Evolutionary conservation across 2,888 invertebrate species (phyloP).

Genomic region (Acronicta psi): DNA sequence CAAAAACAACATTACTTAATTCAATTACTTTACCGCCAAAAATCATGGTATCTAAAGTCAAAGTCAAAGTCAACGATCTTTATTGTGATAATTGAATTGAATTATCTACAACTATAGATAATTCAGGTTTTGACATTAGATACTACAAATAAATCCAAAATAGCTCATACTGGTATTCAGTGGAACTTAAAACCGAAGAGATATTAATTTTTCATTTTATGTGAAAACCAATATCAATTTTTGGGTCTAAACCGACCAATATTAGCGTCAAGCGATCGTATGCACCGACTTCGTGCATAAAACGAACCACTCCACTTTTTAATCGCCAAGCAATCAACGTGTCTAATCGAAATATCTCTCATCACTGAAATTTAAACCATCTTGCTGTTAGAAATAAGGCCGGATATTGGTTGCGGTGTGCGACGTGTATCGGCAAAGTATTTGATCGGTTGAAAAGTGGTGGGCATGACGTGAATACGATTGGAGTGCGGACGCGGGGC

Average conservation of each 20-base stretch:
- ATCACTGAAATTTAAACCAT: background rate
- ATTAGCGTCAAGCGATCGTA: slow-evolving; percentile 11
- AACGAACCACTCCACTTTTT: slow-evolving; percentile 35
- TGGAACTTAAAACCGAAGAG: background rate
- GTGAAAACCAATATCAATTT: background rate
- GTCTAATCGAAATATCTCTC: slow-evolving; percentile 2
- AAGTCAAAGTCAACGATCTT: too few species aligned
- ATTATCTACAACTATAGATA: too few species aligned
- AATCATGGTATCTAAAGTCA: too few species aligned
- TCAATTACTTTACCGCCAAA: too few species aligned
- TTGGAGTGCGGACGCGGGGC: slow-evolving; percentile 14
- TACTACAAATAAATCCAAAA: too few species aligned
- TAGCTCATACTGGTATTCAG: background rate
- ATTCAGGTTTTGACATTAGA: too few species aligned
- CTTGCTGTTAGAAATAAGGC: background rate
- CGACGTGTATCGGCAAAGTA: slow-evolving; percentile 1
- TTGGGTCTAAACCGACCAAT: slow-evolving; percentile 13
- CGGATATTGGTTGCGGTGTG: background rate
- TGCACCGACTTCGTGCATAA: slow-evolving; percentile 3
- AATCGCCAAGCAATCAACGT: slow-evolving; percentile 38
- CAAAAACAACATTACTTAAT: too few species aligned
- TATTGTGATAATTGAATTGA: too few species aligned
- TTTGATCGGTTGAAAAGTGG: slow-evolving; percentile 35
- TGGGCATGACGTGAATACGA: slow-evolving; percentile 37
- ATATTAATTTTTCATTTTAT: too few species aligned